Evolutionary conservation across 2,113 vertebrate genomes (phyloP), one percentile per base, ranked within the genome.

Genomic region (Takifugu flavidus): DNA sequence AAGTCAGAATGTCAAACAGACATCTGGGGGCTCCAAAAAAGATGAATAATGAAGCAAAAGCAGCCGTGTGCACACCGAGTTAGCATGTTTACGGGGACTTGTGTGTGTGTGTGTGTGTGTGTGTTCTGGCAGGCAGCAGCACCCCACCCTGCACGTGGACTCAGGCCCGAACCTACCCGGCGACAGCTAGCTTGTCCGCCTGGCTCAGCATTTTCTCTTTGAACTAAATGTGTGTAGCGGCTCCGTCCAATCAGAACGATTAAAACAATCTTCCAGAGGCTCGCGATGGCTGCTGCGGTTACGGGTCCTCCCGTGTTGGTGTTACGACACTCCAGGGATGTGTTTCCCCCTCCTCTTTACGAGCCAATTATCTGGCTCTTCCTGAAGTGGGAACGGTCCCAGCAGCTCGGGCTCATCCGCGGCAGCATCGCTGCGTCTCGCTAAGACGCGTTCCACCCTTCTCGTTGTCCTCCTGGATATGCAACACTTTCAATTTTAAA

Each of bases 381-480:
- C 27, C 25, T 49, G 51, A 49, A 51, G 50, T 27, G 57, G 42
- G 7, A 1, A 8, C 4, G n/a, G 31, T 72, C 63, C 59, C 53
- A 34, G 2, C 2, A 28, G 49, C 46, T 49, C 56, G 15, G 45
- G 57, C 20, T 20, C 20, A 20, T 20, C 20, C 13, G n/a, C 31
- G 13, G 28, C 44, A 15, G 20, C 20, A 71, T 57, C 64, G 64
- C 61, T 62, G 63, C 65, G 62, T 57, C 52, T 46, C 56, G 60
- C 52, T 77, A 65, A 57, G 60, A 80, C 49, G 51, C 56, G 50
- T 31, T 67, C 77, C 13, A 73, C 75, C 14, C 54, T 29, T 68
- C 67, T 74, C 59, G 72, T 80, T 79, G 72, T 80, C 4, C 28
- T 45, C 68, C 61, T 28, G 70, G 72, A 82, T 76, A 76, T 62